Conservation (phyloP, 2,888 invertebrate genomes). For the Cenopis cana region DNA sequence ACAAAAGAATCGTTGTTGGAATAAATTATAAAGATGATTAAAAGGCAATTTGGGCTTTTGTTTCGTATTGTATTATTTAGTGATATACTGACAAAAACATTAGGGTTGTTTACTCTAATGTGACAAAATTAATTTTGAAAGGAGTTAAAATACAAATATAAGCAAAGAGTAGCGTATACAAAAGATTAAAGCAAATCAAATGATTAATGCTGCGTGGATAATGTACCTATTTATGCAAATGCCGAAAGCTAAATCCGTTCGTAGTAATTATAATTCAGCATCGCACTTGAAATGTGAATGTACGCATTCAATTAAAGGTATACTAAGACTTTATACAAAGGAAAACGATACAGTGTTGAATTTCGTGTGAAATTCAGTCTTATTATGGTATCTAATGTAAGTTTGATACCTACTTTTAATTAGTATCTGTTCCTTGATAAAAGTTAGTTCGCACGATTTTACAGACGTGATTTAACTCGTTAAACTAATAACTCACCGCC, state of each 20-base stretch:
- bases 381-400: constrained; percentile 47
- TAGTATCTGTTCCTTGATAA: constrained; percentile 31
- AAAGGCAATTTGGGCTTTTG: no score
- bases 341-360: constrained; percentile 52
- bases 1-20: no score
- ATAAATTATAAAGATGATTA: no score
- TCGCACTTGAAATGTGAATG: constrained; percentile 52
- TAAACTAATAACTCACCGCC: constrained; percentile 17
- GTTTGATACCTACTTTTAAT: constrained; percentile 51
- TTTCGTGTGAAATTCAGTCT: constrained; percentile 56
- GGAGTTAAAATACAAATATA: constrained; percentile 1
- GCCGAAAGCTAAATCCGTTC: constrained; percentile 40
- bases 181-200: constrained; percentile 19
- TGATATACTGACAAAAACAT: no score
- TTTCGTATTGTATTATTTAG: no score
- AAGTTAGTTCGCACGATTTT: constrained; percentile 33
- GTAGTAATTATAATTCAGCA: constrained; percentile 37
- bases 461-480: constrained; percentile 18
- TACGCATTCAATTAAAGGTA: constrained; percentile 38
- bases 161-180: constrained; percentile 29
- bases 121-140: constrained; percentile 6
- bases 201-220: constrained; percentile 25
- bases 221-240: constrained; percentile 45
- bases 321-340: constrained; percentile 23
- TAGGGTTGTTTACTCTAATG: neutral